phyloP scores from a whole-genome alignment of 2,888 invertebrate species.

The Agrilus cyanescens region DNA sequence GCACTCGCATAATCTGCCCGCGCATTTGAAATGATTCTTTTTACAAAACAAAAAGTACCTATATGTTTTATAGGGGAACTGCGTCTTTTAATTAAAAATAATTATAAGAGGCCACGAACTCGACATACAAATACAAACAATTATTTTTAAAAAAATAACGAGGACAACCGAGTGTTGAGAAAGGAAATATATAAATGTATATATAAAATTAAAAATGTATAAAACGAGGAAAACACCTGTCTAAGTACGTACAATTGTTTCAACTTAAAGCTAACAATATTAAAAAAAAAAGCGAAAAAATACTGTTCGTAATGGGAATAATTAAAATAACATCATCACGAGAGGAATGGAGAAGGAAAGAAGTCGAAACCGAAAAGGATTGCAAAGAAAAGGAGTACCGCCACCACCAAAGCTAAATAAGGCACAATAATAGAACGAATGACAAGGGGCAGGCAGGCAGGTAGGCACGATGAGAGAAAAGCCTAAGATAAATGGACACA shows the following conservation, averaged over 20 bases:
- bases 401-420: conserved; percentile 34
- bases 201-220: no score
- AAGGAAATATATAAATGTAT: no score
- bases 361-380: conserved; percentile 30
- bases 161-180: neutral
- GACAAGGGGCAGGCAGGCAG: neutral
- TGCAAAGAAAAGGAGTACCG: conserved; percentile 30
- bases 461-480: no score
- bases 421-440: conserved; percentile 22
- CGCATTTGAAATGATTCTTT: no score
- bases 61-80: no score
- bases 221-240: neutral
- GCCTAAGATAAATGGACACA: neutral
- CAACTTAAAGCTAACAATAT: neutral
- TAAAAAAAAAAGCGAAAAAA: conserved; percentile 15
- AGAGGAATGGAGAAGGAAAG: conserved; percentile 31
- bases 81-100: no score
- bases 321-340: no score
- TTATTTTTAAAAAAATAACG: neutral
- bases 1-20: no score
- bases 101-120: no score
- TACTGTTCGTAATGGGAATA: no score
- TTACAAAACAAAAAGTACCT: no score
- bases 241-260: neutral
- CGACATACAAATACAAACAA: no score